These are phyloP conservation scores for Mormyrus proboscirostris DNA, from an alignment of 2,797 vertebrate species.

Conservation along the genomic window DNA sequence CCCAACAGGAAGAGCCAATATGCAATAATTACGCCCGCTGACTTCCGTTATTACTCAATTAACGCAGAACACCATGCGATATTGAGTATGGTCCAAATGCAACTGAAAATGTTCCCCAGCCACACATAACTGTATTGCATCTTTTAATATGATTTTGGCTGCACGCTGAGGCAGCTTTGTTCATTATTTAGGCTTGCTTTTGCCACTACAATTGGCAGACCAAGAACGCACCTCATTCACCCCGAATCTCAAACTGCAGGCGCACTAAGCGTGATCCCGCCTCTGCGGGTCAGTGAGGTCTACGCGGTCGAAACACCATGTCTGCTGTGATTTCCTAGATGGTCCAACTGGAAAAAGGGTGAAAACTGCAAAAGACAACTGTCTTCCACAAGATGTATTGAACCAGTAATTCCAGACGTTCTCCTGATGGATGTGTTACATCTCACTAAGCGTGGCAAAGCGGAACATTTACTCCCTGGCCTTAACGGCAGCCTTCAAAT, in stretches of 20 bases:
- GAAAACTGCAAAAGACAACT: neutral
- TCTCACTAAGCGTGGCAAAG: neutral
- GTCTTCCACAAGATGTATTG: neutral
- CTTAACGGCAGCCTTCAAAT: neutral
- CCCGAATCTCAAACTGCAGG: neutral
- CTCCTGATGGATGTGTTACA: neutral
- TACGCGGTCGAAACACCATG: neutral
- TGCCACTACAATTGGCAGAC: neutral
- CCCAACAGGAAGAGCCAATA: neutral
- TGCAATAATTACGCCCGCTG: neutral
- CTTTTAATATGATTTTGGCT: neutral
- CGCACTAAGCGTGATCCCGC: neutral
- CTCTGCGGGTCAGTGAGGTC: neutral
- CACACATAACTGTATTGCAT: neutral
- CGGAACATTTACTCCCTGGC: neutral
- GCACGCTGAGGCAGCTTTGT: neutral
- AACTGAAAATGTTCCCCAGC: neutral
- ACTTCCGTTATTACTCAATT: neutral
- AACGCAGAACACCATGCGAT: neutral
- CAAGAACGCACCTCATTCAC: neutral
- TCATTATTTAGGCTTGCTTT: neutral
- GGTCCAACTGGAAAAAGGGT: neutral
- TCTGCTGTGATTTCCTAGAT: neutral
- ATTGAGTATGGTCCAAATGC: neutral
- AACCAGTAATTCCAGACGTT: neutral